Conservation (phyloP, 2,888 invertebrate genomes). For the Rhimphoctona megacephalus region DNA sequence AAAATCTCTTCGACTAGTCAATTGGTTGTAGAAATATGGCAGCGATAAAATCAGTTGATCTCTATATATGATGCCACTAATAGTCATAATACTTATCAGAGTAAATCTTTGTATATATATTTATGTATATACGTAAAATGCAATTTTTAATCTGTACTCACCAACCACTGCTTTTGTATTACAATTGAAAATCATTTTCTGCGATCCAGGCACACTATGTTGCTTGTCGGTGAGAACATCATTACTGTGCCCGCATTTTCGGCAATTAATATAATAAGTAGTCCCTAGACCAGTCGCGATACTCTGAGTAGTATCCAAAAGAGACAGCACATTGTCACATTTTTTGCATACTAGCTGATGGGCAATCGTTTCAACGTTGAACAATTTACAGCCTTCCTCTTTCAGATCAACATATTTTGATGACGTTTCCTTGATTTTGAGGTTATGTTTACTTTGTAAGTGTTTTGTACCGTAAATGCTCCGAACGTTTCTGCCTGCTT, state of each 20-base stretch:
- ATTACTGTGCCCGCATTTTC: not conserved
- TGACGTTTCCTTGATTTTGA: not conserved
- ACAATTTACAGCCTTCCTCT: not conserved
- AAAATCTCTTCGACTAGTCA: not conserved
- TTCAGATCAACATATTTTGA: constrained; percentile 5
- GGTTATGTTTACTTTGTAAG: not conserved
- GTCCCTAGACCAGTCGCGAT: not conserved
- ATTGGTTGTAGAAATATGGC: not conserved
- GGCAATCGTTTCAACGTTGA: constrained; percentile 17
- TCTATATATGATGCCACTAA: not conserved
- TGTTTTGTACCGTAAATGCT: not conserved
- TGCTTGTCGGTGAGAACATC: not conserved
- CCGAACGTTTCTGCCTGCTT: not conserved
- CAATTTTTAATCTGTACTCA: not conserved
- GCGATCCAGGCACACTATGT: not conserved
- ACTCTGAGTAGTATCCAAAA: constrained; percentile 11
- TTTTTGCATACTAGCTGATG: constrained; percentile 8
- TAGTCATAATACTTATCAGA: not conserved
- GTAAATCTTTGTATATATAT: not conserved
- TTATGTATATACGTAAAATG: not conserved
- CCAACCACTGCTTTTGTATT: not conserved
- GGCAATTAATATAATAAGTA: not conserved
- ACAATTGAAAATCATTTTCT: not conserved
- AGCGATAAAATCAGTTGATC: not conserved
- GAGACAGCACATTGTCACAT: constrained; percentile 11